Base-by-base conservation (phyloP, 2,113 vertebrate genomes). In the Callorhinus ursinus region DNA sequence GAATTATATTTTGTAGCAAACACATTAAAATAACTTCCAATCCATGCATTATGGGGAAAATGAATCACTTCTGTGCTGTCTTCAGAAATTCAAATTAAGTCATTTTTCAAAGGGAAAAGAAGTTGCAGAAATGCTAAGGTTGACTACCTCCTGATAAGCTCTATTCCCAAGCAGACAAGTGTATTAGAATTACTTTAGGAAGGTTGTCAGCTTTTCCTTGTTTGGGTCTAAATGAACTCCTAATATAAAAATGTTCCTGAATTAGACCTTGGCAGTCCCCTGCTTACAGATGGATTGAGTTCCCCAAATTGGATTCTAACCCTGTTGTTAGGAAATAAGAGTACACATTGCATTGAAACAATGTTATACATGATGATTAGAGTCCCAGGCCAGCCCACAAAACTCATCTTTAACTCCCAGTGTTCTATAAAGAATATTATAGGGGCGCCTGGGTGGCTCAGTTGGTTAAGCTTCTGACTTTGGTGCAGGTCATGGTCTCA, bases 141-240 rank as follows among this genome's bases (percentile, higher is more conserved):
- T 96, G 81, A 93, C 94, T 95, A 69, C 94, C 92, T 97, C 81
- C 77, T 51, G 33, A 67, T 85, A 31, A 91, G 76, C 24, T 76
- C 53, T 55, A 33, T 89, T 95, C 55, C 95, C 61, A 86, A 82
- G 90, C 59, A 96, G 86, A 71, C 53, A 49, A 36, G 71, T 77
- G 11, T 63, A 22, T 21, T 94, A 69, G 55, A 95, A 93, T 94
- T 92, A 61, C 90, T 95, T 93, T 46, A 71, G 90, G 88, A 86
- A 76, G 49, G 13, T 55, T 72, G 87, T 82, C 89, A 90, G 92
- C 26, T 83, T 91, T 92, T 94, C 67, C 88, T 87, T 96, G 88
- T 96, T 93, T 85, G 80, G 21, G 12, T 96, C 57, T 92, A 95
- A 98, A 90, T 97, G 95, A 96, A 90, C 76, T 95, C 63, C 63